Evolutionary conservation across 2,113 vertebrate genomes (phyloP), one percentile per base, ranked within the genome.

Genomic region (Ochotona princeps): DNA sequence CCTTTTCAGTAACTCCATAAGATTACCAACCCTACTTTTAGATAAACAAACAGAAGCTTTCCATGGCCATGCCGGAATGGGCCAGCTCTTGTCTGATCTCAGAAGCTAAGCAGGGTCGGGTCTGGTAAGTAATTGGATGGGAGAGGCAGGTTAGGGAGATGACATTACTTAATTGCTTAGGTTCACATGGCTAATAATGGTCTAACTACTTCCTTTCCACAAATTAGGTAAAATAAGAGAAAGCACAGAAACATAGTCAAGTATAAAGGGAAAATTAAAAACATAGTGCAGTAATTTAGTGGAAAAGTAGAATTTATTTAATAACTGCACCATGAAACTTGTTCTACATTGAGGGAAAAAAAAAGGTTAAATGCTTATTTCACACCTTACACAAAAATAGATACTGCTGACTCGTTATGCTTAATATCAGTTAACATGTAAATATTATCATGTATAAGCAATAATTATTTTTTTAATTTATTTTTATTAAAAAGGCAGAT

Each of bases 361-460:
- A 89, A 76, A 85, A 67, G 66, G 44, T 26, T 65, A 83, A 86
- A 94, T 86, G 51, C 15, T 35, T 91, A 60, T 79, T 87, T 92
- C 54, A 75, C 23, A 17, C 54, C 28, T 83, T 12, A 78, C 83
- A 92, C 44, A 93, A 81, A 93, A 87, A 87, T 72, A 92, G 66
- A 94, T 75, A 57, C 38, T 54, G n/a, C 14, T 83, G 76, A 73
- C 72, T 70, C 28, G 47, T 28, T 94, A 1, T 44, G 12, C 28
- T 83, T 61, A 82, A 84, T 54, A 93, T 13, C 5, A 72, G 73
- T 60, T 81, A 54, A 87, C 30, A 75, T 26, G 38, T 47, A 81
- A 78, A 73, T 57, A 78, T 9, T 76, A 23, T 1, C 12, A 72
- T 20, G 65, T 35, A 15, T 0, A 90, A 13, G n/a, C 5, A 67